Conservation (phyloP, 2,888 invertebrate genomes). For the Choristoneura rosaceana region DNA sequence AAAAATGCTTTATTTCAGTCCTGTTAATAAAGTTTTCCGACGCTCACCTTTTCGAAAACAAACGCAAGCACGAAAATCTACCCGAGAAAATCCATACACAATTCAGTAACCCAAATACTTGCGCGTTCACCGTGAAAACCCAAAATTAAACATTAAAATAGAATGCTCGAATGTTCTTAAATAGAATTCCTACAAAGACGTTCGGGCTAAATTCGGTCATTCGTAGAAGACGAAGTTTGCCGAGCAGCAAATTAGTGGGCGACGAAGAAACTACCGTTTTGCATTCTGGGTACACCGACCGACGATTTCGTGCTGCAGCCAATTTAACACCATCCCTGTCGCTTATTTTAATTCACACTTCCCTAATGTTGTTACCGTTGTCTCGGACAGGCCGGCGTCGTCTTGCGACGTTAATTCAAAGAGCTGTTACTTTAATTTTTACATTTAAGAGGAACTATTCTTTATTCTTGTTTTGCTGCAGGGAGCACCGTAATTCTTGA, state of each 20-base stretch:
- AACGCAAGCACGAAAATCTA: background rate
- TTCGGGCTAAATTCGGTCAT: slow-evolving; percentile 55
- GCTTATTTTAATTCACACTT: slow-evolving; percentile 52
- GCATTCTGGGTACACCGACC: slow-evolving; percentile 46
- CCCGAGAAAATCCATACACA: slow-evolving; percentile 5
- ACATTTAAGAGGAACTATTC: slow-evolving; percentile 24
- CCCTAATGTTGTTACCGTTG: slow-evolving; percentile 41
- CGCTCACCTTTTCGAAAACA: background rate
- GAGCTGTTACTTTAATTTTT: slow-evolving; percentile 33
- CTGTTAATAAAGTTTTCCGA: background rate
- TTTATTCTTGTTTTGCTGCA: background rate
- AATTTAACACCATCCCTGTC: slow-evolving; percentile 54
- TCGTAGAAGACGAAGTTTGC: slow-evolving; percentile 62
- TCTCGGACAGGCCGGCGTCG: slow-evolving; percentile 23
- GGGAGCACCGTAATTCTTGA: background rate
- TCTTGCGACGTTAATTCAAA: slow-evolving; percentile 21
- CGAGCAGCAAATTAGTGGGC: slow-evolving; percentile 68
- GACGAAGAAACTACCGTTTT: slow-evolving; percentile 58
- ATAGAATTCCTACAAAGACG: slow-evolving; percentile 50
- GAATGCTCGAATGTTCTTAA: slow-evolving; percentile 42
- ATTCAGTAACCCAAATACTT: slow-evolving; percentile 34
- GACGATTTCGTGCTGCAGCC: slow-evolving; percentile 49
- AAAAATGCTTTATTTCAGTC: background rate
- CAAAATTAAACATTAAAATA: slow-evolving; percentile 42
- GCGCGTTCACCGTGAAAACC: slow-evolving; percentile 40